These are phyloP conservation scores for Tolmerus cingulatus DNA, from an alignment of 2,888 invertebrate species.

Conservation along the genomic window DNA sequence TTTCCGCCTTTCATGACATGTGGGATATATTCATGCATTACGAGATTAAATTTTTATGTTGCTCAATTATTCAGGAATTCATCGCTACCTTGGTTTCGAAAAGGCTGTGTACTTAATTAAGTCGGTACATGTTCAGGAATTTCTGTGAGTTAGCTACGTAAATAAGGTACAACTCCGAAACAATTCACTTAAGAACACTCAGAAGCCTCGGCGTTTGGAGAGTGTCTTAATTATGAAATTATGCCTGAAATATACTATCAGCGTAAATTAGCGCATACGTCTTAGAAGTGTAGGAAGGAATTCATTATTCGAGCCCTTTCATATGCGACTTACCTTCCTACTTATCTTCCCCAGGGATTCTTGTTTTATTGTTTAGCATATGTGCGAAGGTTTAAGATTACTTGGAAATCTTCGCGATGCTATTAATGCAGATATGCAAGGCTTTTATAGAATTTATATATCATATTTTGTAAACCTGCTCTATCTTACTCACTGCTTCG, in stretches of 20 bases:
- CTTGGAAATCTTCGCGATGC: not conserved
- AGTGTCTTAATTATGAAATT: constrained; percentile 48
- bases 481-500: too few species aligned
- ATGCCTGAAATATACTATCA: constrained; percentile 45
- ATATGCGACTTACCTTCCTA: not conserved
- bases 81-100: not conserved
- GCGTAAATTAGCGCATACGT: constrained; percentile 41
- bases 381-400: not conserved
- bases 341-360: not conserved
- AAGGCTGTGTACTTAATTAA: constrained; percentile 47
- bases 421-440: not conserved
- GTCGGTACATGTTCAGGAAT: constrained; percentile 45
- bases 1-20: not conserved
- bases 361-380: not conserved
- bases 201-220: constrained; percentile 1
- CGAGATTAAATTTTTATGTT: constrained; percentile 48
- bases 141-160: not conserved
- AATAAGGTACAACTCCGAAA: not conserved
- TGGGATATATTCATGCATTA: constrained; percentile 44
- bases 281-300: constrained; percentile 1
- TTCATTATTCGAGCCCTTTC: not conserved
- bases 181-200: constrained; percentile 46
- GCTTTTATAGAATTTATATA: not conserved
- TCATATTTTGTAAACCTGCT: not conserved
- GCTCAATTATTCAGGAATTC: constrained; percentile 48